phyloP scores from a whole-genome alignment of 1,140 invertebrate species.

The Brachionus plicatilis region DNA sequence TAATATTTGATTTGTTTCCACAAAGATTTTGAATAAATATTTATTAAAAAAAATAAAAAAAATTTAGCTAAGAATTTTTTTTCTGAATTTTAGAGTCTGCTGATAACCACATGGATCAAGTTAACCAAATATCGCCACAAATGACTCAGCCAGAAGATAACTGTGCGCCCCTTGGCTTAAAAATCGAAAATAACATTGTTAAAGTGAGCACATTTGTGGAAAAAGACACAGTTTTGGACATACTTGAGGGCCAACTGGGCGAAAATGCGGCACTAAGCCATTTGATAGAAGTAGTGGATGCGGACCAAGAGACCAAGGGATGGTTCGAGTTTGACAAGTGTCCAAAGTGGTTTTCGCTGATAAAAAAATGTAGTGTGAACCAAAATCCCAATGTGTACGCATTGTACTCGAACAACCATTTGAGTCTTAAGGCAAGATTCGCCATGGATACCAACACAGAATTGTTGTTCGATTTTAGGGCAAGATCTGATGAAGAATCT shows the following conservation, averaged over 20 bases:
- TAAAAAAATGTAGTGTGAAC: neutral
- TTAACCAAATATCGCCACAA: neutral
- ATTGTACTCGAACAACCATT: neutral
- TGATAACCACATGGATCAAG: constrained; percentile 5
- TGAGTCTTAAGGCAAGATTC: neutral
- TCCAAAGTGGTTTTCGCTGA: neutral
- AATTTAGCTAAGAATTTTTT: neutral
- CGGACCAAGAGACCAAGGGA: neutral
- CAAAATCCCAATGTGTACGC: neutral
- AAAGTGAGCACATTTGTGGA: neutral
- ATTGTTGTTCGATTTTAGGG: constrained; percentile 3
- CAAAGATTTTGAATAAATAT: constrained; percentile 9
- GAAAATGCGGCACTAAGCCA: neutral
- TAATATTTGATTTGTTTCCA: constrained; percentile 7
- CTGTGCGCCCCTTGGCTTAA: neutral
- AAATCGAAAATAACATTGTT: neutral
- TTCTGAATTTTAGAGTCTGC: neutral
- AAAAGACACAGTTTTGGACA: neutral
- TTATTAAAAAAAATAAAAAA: neutral
- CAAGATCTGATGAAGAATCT: neutral
- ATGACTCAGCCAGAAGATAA: neutral
- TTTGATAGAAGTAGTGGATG: neutral
- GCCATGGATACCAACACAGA: neutral
- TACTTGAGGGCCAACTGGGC: neutral
- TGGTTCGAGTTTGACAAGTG: constrained; percentile 14